A percentile compares a stretch with the other conserved stretches of the same genome.
phyloP scores from a whole-genome alignment of 1,140 invertebrate species.

The Goniozus legneri region DNA sequence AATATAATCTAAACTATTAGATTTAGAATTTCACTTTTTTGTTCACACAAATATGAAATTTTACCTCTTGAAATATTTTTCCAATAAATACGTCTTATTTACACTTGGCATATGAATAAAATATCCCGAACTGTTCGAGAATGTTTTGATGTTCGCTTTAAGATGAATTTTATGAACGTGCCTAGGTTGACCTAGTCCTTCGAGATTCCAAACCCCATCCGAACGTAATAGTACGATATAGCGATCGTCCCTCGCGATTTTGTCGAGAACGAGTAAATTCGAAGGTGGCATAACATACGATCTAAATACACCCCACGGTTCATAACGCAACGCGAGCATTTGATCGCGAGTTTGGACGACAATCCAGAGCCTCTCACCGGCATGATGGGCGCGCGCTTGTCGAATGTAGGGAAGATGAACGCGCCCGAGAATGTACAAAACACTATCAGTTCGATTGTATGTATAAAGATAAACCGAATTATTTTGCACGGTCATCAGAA shows the following conservation, averaged over 20 bases:
- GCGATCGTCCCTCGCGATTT: conserved; percentile 21
- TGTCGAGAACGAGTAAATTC: conserved; percentile 13
- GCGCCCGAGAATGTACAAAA: conserved; percentile 23
- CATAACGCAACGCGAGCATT: conserved; percentile 30
- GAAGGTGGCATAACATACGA: conserved; percentile 26
- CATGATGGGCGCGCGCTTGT: conserved; percentile 15
- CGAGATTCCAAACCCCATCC: conserved; percentile 37
- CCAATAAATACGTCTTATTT: conserved; percentile 19
- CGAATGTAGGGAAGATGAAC: conserved; percentile 23
- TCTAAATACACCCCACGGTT: conserved; percentile 22
- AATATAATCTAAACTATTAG: too few relatives aligned
- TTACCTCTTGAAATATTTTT: too few relatives aligned
- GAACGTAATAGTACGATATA: conserved; percentile 29
- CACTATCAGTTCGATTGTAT: neutral
- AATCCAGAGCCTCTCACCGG: conserved; percentile 29
- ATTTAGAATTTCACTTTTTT: too few relatives aligned
- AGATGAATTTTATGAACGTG: conserved; percentile 21
- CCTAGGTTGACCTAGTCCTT: conserved; percentile 24
- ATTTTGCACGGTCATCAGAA: neutral
- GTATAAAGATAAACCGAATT: neutral
- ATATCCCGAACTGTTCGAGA: conserved; percentile 12
- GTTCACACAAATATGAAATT: too few relatives aligned
- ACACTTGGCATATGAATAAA: conserved; percentile 16
- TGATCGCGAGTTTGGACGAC: conserved; percentile 16
- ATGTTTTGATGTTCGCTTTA: conserved; percentile 20